Evolutionary conservation across 2,797 vertebrate genomes (phyloP).

Genomic region (Artibeus jamaicensis): DNA sequence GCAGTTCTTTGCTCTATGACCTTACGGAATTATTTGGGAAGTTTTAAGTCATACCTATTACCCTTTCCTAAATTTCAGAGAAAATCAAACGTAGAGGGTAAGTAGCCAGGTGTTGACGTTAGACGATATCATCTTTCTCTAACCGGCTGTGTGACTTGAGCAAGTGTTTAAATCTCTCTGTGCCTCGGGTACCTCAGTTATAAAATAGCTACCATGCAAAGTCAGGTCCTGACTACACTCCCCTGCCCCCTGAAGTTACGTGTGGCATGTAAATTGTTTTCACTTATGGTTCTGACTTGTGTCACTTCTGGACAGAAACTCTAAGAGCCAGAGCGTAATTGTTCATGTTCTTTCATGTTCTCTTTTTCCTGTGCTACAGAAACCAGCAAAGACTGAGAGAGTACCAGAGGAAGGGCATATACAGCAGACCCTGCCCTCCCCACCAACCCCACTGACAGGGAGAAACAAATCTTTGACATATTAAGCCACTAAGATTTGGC

Average conservation of each 20-base stretch:
- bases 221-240: not conserved
- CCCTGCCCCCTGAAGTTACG: not conserved
- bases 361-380: not conserved
- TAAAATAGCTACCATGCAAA: not conserved
- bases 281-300: not conserved
- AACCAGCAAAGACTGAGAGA: not conserved
- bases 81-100: not conserved
- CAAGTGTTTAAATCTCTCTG: not conserved
- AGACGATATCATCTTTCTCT: not conserved
- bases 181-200: not conserved
- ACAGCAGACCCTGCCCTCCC: not conserved
- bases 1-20: not conserved
- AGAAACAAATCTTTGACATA: not conserved
- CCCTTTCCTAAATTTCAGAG: not conserved
- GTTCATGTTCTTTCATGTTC: not conserved
- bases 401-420: not conserved
- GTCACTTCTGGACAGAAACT: conserved; percentile 1
- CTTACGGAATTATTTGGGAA: conserved; percentile 28
- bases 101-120: not conserved
- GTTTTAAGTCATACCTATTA: not conserved
- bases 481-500: not conserved
- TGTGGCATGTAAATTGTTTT: not conserved
- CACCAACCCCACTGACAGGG: not conserved
- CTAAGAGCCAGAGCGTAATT: not conserved
- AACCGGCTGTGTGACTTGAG: not conserved